Evolutionary conservation across 2,797 vertebrate species (phyloP), one percentile per base, ranked within the genome.

Genomic region (Amphiprion clarkii): DNA sequence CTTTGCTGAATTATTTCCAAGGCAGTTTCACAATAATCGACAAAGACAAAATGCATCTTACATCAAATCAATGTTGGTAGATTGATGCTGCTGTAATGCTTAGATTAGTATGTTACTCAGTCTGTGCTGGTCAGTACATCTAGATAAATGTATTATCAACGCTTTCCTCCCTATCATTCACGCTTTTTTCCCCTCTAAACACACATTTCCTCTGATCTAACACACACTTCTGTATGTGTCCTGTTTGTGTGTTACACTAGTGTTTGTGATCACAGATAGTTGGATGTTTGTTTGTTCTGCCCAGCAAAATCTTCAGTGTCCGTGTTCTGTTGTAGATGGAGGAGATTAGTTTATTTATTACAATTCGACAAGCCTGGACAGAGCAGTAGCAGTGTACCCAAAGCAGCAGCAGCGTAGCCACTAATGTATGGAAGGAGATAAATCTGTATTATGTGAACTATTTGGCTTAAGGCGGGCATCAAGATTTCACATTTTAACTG

Each of bases 281-380:
- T 14, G 13, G 21, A 5, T 53, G 52, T 27, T 14, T 53, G 8
- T 27, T 67, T 56, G 17, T 60, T 58, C 27, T 71, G 63, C 27
- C 40, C 19, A 1, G 6, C 36, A 1, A 10, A 33, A 16, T 58
- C 33, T 33, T 19, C 52, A 73, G n/a, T 46, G 27, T 3, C 6
- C 0, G 0, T 21, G 33, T 25, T 42, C 25, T 42, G 2, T 23
- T 51, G 21, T 56, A 49, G 11, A 61, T 42, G 3, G 52, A 21
- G 17, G 13, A 68, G 55, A 70, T 67, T 8, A 25, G 55, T 62
- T 29, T 51, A 56, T 17, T 31, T 64, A 33, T 17, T 48, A 3
- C 6, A 67, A 0, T 40, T 25, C 53, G 60, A 51, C 5, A 14
- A 42, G 54, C 21, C 44, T 12, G 27, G 36, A 52, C 42, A 54